A percentile compares a stretch with the other conserved stretches of the same genome.
Conservation (phyloP, 2,797 vertebrate species). For the Fundulus diaphanus region DNA sequence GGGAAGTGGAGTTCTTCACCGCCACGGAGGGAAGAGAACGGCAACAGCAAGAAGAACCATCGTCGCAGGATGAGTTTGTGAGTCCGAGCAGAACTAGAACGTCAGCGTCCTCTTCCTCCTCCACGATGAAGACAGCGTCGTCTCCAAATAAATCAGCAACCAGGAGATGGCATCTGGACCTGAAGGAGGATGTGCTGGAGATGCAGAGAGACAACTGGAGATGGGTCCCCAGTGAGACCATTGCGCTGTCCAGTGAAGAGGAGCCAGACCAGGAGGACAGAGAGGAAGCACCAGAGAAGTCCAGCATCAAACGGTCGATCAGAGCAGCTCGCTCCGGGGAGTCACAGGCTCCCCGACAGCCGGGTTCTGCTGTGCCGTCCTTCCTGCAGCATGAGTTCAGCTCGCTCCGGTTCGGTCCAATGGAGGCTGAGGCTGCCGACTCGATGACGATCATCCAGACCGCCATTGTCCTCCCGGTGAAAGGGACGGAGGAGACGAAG, state of each 20-base stretch:
- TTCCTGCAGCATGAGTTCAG: constrained; percentile 71
- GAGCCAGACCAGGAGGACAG: constrained; percentile 42
- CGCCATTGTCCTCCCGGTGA: constrained; percentile 54
- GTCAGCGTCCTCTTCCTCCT: constrained; percentile 8
- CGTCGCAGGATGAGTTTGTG: constrained; percentile 21
- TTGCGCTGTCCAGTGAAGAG: constrained; percentile 72
- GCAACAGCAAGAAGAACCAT: too few species aligned
- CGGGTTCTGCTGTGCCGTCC: constrained; percentile 6
- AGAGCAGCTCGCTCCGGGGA: too few species aligned
- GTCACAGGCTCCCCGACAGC: constrained; percentile 16
- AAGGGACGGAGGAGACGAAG: constrained; percentile 49
- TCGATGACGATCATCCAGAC: constrained; percentile 55
- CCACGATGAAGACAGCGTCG: background rate
- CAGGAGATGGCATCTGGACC: constrained; percentile 6
- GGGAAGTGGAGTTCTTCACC: constrained; percentile 32
- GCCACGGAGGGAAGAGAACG: fast-evolving
- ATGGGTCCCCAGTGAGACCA: constrained; percentile 47
- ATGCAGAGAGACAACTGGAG: constrained; percentile 38
- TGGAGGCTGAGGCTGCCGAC: constrained; percentile 49
- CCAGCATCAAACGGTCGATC: background rate
- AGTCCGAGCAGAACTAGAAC: background rate
- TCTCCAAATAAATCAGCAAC: fast-evolving
- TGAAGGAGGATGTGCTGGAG: constrained; percentile 28
- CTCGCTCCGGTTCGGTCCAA: constrained; percentile 61
- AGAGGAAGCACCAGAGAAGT: background rate